Percentiles rank a stretch among this genome's conserved stretches.
These are phyloP conservation scores for Gymnothorax reevesii DNA, from an alignment of 2,797 vertebrate species.

Conservation along the genomic window DNA sequence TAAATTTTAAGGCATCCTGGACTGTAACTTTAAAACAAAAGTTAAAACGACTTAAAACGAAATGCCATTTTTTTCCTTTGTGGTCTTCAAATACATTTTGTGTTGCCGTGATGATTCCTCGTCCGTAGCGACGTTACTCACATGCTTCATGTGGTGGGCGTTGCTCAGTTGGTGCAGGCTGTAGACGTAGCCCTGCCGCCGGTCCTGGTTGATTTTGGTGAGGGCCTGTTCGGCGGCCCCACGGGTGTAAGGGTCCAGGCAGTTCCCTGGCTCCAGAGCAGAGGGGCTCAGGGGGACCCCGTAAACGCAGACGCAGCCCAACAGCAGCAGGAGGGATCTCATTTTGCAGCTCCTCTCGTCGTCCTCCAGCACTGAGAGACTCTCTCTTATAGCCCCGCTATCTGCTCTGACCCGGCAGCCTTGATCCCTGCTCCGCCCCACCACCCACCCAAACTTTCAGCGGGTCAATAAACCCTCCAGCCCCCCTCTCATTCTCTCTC, in stretches of 20 bases:
- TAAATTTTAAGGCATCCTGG: too few relatives aligned
- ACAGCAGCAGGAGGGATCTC: constrained; percentile 54
- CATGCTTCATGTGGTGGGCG: constrained; percentile 57
- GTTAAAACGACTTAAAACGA: too few relatives aligned
- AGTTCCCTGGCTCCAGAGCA: constrained; percentile 47
- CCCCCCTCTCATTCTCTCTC: neutral
- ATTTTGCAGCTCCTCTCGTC: constrained; percentile 51
- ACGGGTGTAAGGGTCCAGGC: constrained; percentile 46
- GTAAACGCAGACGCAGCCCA: constrained; percentile 48
- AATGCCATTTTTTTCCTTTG: too few relatives aligned
- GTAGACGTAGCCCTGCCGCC: constrained; percentile 67
- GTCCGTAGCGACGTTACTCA: constrained; percentile 53
- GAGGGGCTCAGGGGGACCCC: constrained; percentile 52
- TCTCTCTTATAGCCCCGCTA: constrained; percentile 43
- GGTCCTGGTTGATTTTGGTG: constrained; percentile 67
- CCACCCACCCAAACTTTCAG: neutral
- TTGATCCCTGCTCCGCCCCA: constrained; percentile 27
- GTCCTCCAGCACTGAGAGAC: neutral
- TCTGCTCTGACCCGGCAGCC: constrained; percentile 20
- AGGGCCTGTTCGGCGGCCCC: constrained; percentile 59
- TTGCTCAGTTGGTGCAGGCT: constrained; percentile 63
- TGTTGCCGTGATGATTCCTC: neutral
- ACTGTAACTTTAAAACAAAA: too few relatives aligned
- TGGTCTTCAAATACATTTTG: too few relatives aligned
- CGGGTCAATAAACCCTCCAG: constrained; percentile 39